A percentile compares a stretch with the other conserved stretches of the same genome.
phyloP scores from a whole-genome alignment of 2,888 invertebrate species.

The Noctua janthina region DNA sequence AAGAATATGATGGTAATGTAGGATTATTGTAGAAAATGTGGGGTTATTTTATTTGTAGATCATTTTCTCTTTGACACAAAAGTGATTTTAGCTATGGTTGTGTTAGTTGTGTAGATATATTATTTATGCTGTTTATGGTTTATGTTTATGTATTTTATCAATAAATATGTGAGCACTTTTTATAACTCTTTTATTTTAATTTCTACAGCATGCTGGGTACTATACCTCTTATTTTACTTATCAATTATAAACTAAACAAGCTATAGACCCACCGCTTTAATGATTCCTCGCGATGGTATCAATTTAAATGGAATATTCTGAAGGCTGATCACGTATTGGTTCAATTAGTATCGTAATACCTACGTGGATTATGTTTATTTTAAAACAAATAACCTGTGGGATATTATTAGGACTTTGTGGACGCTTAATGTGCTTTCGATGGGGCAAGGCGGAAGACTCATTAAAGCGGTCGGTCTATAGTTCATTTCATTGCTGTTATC shows the following conservation, averaged over 20 bases:
- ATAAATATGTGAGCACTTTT: conserved; percentile 20
- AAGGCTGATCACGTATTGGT: too few relatives aligned
- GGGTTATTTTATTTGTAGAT: conserved; percentile 2
- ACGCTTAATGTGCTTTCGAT: too few relatives aligned
- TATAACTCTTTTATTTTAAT: conserved; percentile 32
- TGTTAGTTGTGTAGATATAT: conserved; percentile 7
- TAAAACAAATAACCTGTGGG: too few relatives aligned
- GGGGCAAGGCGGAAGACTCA: too few relatives aligned
- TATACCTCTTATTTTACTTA: not conserved
- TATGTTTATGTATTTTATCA: conserved; percentile 16
- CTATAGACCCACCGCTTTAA: too few relatives aligned
- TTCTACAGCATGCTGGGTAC: conserved; percentile 10
- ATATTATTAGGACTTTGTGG: too few relatives aligned
- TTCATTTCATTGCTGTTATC: not conserved
- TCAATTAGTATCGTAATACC: too few relatives aligned
- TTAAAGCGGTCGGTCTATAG: too few relatives aligned
- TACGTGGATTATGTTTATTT: too few relatives aligned
- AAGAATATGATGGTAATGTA: not conserved
- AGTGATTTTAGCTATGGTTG: conserved; percentile 2
- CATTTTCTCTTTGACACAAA: not conserved
- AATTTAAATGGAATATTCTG: too few relatives aligned
- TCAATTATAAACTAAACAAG: not conserved
- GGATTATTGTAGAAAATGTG: not conserved
- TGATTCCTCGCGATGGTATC: too few relatives aligned
- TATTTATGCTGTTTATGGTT: conserved; percentile 15